These are phyloP conservation scores for Heteropelma amictum DNA, from an alignment of 2,888 invertebrate genomes.

Conservation along the genomic window DNA sequence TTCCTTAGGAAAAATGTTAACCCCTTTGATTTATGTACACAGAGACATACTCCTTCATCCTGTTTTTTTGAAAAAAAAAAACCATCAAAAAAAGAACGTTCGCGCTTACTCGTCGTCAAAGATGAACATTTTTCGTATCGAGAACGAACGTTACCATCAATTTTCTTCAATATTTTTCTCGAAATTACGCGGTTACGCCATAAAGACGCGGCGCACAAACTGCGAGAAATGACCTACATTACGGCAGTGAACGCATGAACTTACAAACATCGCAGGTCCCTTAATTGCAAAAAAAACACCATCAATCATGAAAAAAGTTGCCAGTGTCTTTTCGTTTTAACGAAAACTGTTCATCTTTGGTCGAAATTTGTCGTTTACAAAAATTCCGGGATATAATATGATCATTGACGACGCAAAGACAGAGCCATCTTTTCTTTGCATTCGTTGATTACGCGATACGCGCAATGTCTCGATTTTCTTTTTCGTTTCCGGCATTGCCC, in stretches of 20 bases:
- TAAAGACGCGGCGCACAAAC: no score
- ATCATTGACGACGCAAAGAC: no score
- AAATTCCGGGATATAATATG: not conserved
- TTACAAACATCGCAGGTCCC: no score
- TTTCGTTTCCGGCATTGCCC: not conserved
- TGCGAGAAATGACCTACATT: no score
- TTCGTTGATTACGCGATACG: not conserved
- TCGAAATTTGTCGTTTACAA: not conserved
- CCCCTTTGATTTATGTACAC: not conserved
- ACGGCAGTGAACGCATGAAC: no score
- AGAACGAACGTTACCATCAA: no score
- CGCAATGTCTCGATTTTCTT: not conserved
- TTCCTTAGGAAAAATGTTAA: not conserved
- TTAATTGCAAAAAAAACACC: no score
- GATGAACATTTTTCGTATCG: constrained; percentile 5
- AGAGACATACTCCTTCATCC: not conserved
- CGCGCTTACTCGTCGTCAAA: not conserved
- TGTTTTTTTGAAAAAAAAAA: not conserved
- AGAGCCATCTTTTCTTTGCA: no score
- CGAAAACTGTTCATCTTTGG: not conserved
- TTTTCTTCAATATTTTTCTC: no score
- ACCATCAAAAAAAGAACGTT: not conserved
- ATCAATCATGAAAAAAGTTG: no score
- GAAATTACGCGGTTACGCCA: no score
- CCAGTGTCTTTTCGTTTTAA: no score